These are phyloP conservation scores for Heteromurus nitidus DNA, from an alignment of 2,888 invertebrate species.

Conservation along the genomic window DNA sequence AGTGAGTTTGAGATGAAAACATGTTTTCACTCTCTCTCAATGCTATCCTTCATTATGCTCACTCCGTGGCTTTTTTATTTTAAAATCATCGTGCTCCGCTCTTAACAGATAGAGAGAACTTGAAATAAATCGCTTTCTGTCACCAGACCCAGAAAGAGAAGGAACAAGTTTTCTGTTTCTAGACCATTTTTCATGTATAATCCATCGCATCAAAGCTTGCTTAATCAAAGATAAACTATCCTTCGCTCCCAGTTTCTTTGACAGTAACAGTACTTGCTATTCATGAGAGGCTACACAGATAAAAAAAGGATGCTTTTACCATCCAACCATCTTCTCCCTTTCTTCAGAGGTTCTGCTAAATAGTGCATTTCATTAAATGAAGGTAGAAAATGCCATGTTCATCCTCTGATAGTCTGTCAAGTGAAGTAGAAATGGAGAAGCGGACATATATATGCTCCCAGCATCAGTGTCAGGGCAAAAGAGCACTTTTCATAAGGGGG, in stretches of 20 bases:
- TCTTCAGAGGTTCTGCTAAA: too few species aligned
- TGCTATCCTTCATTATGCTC: too few species aligned
- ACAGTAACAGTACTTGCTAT: slow-evolving; percentile 34
- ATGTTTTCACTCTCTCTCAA: too few species aligned
- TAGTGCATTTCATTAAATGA: too few species aligned
- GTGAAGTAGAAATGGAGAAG: too few species aligned
- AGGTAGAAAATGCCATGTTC: slow-evolving; percentile 20
- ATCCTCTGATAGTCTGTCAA: not conserved
- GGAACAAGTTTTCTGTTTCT: slow-evolving; percentile 1
- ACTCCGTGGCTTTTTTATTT: slow-evolving; percentile 12
- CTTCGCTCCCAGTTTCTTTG: slow-evolving; percentile 20
- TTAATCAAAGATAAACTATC: slow-evolving; percentile 50
- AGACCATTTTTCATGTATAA: slow-evolving; percentile 36
- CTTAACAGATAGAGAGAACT: not conserved
- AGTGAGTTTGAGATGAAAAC: too few species aligned
- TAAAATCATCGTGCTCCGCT: slow-evolving; percentile 13
- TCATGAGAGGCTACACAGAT: slow-evolving; percentile 9
- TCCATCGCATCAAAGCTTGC: slow-evolving; percentile 40
- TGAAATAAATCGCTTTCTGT: slow-evolving; percentile 32
- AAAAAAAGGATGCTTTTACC: too few species aligned
- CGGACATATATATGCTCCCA: too few species aligned
- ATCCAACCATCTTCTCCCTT: too few species aligned
- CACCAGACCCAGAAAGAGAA: slow-evolving; percentile 19
- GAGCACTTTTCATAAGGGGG: too few species aligned
- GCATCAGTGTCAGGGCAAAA: too few species aligned